phyloP scores from a whole-genome alignment of 1,140 invertebrate genomes.

The Pseudomyrmex sp. region DNA sequence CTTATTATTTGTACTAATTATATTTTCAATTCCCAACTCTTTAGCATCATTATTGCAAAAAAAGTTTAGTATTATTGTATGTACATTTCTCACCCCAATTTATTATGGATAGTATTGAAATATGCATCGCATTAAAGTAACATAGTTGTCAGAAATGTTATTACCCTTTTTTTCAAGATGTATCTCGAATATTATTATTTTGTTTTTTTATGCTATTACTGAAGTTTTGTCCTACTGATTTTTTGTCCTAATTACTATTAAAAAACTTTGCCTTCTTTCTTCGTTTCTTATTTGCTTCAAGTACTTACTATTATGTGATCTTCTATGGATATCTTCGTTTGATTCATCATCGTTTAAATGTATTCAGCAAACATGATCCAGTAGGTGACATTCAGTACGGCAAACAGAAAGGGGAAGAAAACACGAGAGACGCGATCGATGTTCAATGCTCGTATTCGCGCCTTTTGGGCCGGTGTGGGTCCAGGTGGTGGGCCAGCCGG shows the following conservation, averaged over 20 bases:
- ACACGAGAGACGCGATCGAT: slow-evolving; percentile 94
- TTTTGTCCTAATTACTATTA: background rate
- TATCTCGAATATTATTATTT: too few relatives aligned
- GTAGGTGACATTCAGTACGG: slow-evolving; percentile 93
- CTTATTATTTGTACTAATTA: background rate
- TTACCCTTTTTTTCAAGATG: background rate
- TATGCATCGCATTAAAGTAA: background rate
- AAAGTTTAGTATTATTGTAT: too few relatives aligned
- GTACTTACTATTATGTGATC: background rate
- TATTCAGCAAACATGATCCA: slow-evolving; percentile 96
- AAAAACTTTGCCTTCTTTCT: background rate
- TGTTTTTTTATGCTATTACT: background rate
- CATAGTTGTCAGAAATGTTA: slow-evolving; percentile 1
- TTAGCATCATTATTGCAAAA: background rate
- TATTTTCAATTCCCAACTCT: background rate
- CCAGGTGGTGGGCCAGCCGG: slow-evolving; percentile 80
- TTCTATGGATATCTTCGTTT: background rate
- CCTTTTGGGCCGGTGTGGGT: slow-evolving; percentile 88
- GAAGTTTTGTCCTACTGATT: background rate
- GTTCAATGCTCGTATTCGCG: slow-evolving; percentile 91
- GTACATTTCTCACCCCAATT: too few relatives aligned
- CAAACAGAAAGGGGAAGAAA: slow-evolving; percentile 94
- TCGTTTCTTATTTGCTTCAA: background rate
- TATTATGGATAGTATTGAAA: background rate
- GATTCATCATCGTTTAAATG: slow-evolving; percentile 85